Evolutionary conservation across 2,113 vertebrate genomes (phyloP), one percentile per base, ranked within the genome.

Genomic region (Gobio gobio): DNA sequence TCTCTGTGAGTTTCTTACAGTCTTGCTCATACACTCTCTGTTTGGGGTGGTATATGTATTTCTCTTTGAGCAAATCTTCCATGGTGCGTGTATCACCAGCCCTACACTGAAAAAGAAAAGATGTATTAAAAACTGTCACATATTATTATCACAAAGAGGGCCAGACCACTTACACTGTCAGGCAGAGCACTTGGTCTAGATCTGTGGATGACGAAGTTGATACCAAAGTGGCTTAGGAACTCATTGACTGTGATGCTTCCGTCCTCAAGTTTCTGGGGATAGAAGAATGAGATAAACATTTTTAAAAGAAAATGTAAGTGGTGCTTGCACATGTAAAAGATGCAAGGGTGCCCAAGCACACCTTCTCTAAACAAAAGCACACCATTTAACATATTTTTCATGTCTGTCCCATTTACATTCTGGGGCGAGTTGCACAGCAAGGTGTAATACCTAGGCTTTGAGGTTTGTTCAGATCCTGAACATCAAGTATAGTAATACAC

Each of bases 161-260:
- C 56, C 0, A 54, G 54, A 43, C 45, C 85, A 75, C 90, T 89
- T 94, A 99, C 98, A 77, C 83, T 95, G 58, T 89, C 93, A 89
- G 96, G 95, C 63, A 96, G 90, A 7, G 95, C 91, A 86, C 98
- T 99, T 49, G 96, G 95, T 33, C 97, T 92, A 63, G 97, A 96
- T 89, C 96, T 97, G 86, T 98, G 97, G 89, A 98, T 96, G 14
- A 95, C 93, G 88, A 97, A 91, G 8, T 97, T 95, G 33, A 97
- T 95, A 85, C 95, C 93, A 80, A 99, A 96, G 86, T 98, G 93
- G 2, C 94, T 96, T n/a, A 99, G 94, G 88, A 99, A 97, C 89
- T 98, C 97, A 5, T 92, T 91, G 66, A 97, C 92, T 0, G 97
- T 99, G 78, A 99, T 94, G 78, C 90, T 90, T 78, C 96, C 96